These are phyloP conservation scores for Allacma fusca DNA, from an alignment of 2,888 invertebrate genomes.

Conservation along the genomic window DNA sequence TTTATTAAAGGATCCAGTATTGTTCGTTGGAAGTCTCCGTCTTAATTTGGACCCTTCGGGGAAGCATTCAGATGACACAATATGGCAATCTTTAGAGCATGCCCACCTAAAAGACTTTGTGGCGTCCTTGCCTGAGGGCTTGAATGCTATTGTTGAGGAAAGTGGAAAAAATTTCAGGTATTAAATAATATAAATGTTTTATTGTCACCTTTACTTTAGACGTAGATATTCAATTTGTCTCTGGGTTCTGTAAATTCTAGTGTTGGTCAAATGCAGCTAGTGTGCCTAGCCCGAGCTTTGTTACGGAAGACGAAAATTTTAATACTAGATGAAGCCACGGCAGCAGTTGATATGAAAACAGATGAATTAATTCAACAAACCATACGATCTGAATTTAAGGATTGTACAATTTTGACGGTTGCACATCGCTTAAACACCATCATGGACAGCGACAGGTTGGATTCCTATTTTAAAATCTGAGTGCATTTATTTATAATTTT, in stretches of 20 bases:
- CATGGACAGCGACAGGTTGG: constrained; percentile 79
- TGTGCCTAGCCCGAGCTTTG: constrained; percentile 35
- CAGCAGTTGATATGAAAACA: constrained; percentile 74
- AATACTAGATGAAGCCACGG: constrained; percentile 71
- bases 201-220: too few species aligned
- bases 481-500: neutral
- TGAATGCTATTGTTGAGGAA: constrained; percentile 64
- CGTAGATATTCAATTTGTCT: too few species aligned
- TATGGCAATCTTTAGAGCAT: constrained; percentile 69
- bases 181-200: neutral
- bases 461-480: constrained; percentile 69
- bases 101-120: constrained; percentile 66
- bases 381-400: constrained; percentile 83
- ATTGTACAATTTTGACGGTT: constrained; percentile 89
- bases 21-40: constrained; percentile 70
- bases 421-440: constrained; percentile 93
- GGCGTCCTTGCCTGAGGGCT: constrained; percentile 61
- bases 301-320: constrained; percentile 65
- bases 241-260: neutral
- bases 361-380: constrained; percentile 73
- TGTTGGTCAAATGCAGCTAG: constrained; percentile 37
- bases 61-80: constrained; percentile 65
- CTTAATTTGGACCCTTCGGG: constrained; percentile 70
- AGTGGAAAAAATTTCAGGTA: constrained; percentile 63
- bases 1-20: constrained; percentile 67